Evolutionary conservation across 2,888 invertebrate species (phyloP), one percentile per base, ranked within the genome.

Genomic region (Lasius fuliginosus): DNA sequence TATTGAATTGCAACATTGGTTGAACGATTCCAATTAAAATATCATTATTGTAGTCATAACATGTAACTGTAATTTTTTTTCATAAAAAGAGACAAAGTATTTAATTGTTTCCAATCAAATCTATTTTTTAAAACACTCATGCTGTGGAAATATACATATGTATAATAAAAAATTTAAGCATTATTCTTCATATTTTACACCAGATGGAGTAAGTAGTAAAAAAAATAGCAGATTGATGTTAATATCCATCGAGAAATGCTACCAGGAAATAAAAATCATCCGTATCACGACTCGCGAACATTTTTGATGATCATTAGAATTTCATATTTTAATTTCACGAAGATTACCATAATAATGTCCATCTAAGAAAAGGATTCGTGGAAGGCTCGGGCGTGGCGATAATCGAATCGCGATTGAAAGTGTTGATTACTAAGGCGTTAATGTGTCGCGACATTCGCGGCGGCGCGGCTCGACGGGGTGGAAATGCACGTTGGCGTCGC

Each of bases 351-450:
- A n/a, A 15, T 15, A 46, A 46, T 46, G 30, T 33, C 11, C 15
- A 12, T n/a, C 15, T 8, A 33, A 49, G 74, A 23, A 75, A 15
- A 15, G 18, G 1, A 33, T 74, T 74, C 56, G 3, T n/a, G 42
- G n/a, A 33, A 46, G n/a, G 46, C n/a, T 74, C 46, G 46, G 46
- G 23, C 23, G 46, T 15, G 49, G 23, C 23, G 62, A 49, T 75
- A 64, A 75, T 75, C 75, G 62, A 75, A 64, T 75, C 49, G 33
- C 33, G 49, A 64, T 75, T 62, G 62, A n/a, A 74, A 62, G 74
- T 40, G 74, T 62, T 64, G 75, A 75, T 75, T 75, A 49, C 42
- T 23, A 64, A 64, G 33, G 62, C 33, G 62, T 62, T 75, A 75
- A 74, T 30, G 62, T 40, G 30, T 30, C 64, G 27, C 23, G 62